Evolutionary conservation across 2,113 vertebrate genomes (phyloP), one percentile per base, ranked within the genome.

Genomic region (Hippocampus mohnikei): DNA sequence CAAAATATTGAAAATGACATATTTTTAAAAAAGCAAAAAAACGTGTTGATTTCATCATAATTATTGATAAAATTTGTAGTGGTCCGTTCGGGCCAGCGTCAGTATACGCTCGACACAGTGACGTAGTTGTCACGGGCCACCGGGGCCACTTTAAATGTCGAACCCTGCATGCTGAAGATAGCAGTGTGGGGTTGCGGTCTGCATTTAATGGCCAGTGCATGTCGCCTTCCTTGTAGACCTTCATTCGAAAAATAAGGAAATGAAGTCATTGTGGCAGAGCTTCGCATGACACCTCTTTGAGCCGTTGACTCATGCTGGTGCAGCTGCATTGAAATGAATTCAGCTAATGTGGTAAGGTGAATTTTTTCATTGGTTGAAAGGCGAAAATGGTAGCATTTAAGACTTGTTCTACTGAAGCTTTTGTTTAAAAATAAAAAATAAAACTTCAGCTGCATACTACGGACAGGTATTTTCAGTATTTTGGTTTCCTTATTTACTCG

Each of bases 261-360:
- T 0, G 3, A 23, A 56, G 20, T 25, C 23, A 56, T 10, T 25
- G 2, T 2, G 18, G 48, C 2, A 61, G 7, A 70, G 62, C 59
- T 21, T 61, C 60, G 41, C 18, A 62, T 9, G 16, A 50, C 16
- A 50, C 18, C 11, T n/a, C 33, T 21, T 40, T 37, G 27, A 61
- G 16, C 21, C 21, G 33, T 63, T 41, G 37, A 63, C 23, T 23
- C 16, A 18, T 21, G 3, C 44, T 25, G 16, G 2, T 52, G 37
- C 21, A 60, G 27, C 18, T 13, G 16, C 27, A 0, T 33, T 46
- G 3, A 23, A 37, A 50, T 52, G 29, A 66, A 1, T 68, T 65
- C 4, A 20, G 8, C 12, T 72, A 12, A 52, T 9, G 21, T 6
- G 72, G 84, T 87, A 70, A 85, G 86, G 48, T 5, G 1, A 6